These are phyloP conservation scores for Cybosia mesomella DNA, from an alignment of 2,888 invertebrate species.

Conservation along the genomic window DNA sequence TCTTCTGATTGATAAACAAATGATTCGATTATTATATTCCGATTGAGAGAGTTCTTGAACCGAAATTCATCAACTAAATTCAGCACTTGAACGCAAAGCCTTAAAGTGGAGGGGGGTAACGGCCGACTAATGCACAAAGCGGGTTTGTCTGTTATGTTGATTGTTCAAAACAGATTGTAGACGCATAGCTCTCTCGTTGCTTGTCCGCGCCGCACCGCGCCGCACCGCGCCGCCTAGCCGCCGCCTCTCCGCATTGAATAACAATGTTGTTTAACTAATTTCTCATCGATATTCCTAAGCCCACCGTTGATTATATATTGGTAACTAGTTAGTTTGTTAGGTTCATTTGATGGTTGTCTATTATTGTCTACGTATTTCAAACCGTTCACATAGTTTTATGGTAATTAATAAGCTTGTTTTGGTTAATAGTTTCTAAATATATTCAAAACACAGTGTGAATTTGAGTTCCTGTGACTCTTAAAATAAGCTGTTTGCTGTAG, in stretches of 20 bases:
- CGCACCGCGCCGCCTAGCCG: conserved; percentile 3
- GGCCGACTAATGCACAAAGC: conserved; percentile 70
- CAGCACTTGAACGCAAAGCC: conserved; percentile 49
- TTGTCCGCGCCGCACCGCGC: conserved; percentile 20
- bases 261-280: conserved; percentile 49
- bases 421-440: conserved; percentile 4
- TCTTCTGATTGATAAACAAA: conserved; percentile 34
- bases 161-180: conserved; percentile 69
- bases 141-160: conserved; percentile 63
- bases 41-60: conserved; percentile 45
- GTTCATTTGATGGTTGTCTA: conserved; percentile 7
- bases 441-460: not conserved
- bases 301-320: conserved; percentile 20
- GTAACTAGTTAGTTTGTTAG: conserved; percentile 6
- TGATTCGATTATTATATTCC: conserved; percentile 49
- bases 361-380: not conserved
- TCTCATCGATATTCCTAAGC: conserved; percentile 41
- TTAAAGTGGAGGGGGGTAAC: conserved; percentile 46
- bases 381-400: not conserved
- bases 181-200: conserved; percentile 43
- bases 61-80: conserved; percentile 49
- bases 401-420: conserved; percentile 19
- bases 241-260: conserved; percentile 50
- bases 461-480: not conserved
- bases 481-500: not conserved